Percentiles rank a stretch among this genome's conserved stretches.
These are phyloP conservation scores for Xestobium rufovillosum DNA, from an alignment of 2,888 invertebrate genomes.

Conservation along the genomic window DNA sequence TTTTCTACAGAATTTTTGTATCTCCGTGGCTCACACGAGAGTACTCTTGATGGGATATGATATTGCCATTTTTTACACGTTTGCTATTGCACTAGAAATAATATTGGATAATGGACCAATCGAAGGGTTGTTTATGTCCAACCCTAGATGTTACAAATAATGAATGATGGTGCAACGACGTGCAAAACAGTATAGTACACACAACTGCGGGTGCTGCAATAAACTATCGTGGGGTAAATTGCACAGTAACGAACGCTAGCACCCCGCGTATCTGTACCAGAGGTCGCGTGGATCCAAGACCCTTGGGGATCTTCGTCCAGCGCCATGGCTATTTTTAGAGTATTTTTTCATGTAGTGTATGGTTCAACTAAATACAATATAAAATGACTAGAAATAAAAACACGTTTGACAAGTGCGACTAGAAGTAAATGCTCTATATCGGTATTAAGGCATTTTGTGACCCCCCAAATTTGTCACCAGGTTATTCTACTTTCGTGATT, in stretches of 20 bases:
- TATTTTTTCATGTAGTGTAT: conserved; percentile 7
- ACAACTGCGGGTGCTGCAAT: conserved; percentile 33
- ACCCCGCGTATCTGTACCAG: conserved; percentile 19
- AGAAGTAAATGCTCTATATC: conserved; percentile 35
- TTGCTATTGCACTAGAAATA: conserved; percentile 42
- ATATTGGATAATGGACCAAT: conserved; percentile 30
- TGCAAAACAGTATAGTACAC: conserved; percentile 38
- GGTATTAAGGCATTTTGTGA: conserved; percentile 42
- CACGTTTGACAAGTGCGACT: conserved; percentile 37
- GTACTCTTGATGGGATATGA: conserved; percentile 43
- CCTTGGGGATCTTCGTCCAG: no score
- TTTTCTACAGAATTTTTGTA: conserved; percentile 43
- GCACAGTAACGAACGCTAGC: conserved; percentile 20
- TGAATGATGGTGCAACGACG: conserved; percentile 34
- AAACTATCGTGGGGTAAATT: conserved; percentile 23
- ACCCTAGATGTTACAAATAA: conserved; percentile 26
- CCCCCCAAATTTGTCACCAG: conserved; percentile 36
- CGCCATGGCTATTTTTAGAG: no score
- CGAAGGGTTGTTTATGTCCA: conserved; percentile 29
- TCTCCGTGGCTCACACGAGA: conserved; percentile 36
- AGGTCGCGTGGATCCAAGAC: no score
- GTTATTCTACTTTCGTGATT: conserved; percentile 26
- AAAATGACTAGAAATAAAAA: conserved; percentile 28
- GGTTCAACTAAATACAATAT: conserved; percentile 27
- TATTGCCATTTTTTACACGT: conserved; percentile 45